Evolutionary conservation across 2,113 vertebrate genomes (phyloP).

Genomic region (Nothobranchius kuhntae): DNA sequence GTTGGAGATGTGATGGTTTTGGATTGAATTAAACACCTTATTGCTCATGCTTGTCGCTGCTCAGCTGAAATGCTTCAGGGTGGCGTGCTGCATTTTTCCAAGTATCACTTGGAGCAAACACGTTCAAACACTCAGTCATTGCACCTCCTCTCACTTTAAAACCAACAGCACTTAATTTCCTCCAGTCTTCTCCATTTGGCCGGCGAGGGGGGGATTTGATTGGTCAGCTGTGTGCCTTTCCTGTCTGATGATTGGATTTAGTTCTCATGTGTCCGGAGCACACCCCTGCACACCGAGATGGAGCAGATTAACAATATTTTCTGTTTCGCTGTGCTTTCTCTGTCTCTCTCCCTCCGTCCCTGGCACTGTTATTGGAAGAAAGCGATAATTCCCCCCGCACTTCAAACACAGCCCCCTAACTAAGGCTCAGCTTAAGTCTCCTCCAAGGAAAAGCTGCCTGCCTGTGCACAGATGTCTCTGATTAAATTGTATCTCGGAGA

Average conservation of each 20-base stretch:
- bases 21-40: conserved; percentile 25
- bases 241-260: conserved; percentile 75
- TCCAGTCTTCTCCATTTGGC: conserved; percentile 66
- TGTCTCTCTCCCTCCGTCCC: conserved; percentile 58
- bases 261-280: conserved; percentile 70
- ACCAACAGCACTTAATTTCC: conserved; percentile 70
- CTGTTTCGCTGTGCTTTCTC: conserved; percentile 69
- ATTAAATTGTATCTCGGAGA: conserved; percentile 96
- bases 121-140: conserved; percentile 34
- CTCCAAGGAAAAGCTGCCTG: conserved; percentile 85
- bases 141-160: conserved; percentile 26
- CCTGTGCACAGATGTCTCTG: conserved; percentile 96
- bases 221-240: conserved; percentile 76
- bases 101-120: conserved; percentile 28
- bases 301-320: conserved; percentile 76
- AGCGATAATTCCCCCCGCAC: conserved; percentile 88
- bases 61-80: conserved; percentile 26
- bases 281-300: conserved; percentile 65
- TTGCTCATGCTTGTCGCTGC: conserved; percentile 20
- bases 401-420: conserved; percentile 87
- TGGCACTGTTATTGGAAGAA: conserved; percentile 87
- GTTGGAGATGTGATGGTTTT: conserved; percentile 40
- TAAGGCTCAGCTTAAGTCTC: conserved; percentile 86
- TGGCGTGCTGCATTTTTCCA: conserved; percentile 25
- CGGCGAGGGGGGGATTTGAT: conserved; percentile 58